Conservation (phyloP, 2,113 vertebrate genomes). For the Actinemys pallida region DNA sequence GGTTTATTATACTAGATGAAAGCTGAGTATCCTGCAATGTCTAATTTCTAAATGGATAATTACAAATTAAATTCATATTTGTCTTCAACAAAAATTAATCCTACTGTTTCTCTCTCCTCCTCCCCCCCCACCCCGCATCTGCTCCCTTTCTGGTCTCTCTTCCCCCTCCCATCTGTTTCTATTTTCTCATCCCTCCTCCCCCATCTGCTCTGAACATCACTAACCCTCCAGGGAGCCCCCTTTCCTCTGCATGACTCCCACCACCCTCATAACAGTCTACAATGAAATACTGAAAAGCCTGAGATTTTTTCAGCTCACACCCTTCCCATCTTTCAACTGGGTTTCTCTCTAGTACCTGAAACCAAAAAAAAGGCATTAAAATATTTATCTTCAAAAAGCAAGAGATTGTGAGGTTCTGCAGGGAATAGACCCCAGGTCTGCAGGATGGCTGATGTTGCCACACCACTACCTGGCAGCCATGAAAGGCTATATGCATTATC, state of each 20-base stretch:
- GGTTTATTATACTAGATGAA: neutral
- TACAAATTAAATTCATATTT: constrained; percentile 58
- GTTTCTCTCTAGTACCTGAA: neutral
- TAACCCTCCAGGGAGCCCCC: constrained; percentile 60
- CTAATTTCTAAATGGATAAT: constrained; percentile 47
- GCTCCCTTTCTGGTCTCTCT: constrained; percentile 53
- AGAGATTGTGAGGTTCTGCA: neutral
- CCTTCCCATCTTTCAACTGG: constrained; percentile 21
- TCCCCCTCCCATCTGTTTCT: constrained; percentile 65
- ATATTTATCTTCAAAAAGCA: neutral
- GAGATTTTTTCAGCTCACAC: neutral
- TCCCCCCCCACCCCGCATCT: constrained; percentile 56
- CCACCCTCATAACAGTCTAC: constrained; percentile 20
- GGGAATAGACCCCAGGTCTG: neutral
- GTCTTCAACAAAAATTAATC: constrained; percentile 67
- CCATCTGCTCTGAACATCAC: constrained; percentile 65
- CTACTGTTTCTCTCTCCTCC: neutral
- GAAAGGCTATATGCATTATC: neutral
- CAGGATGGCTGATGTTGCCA: neutral
- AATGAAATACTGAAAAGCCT: neutral
- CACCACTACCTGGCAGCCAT: neutral
- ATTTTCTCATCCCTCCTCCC: constrained; percentile 53
- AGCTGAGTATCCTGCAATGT: neutral
- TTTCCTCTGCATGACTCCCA: constrained; percentile 61
- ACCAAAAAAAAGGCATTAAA: constrained; percentile 10